phyloP scores from a whole-genome alignment of 1,140 invertebrate species.

The Eurytemora carolleeae region DNA sequence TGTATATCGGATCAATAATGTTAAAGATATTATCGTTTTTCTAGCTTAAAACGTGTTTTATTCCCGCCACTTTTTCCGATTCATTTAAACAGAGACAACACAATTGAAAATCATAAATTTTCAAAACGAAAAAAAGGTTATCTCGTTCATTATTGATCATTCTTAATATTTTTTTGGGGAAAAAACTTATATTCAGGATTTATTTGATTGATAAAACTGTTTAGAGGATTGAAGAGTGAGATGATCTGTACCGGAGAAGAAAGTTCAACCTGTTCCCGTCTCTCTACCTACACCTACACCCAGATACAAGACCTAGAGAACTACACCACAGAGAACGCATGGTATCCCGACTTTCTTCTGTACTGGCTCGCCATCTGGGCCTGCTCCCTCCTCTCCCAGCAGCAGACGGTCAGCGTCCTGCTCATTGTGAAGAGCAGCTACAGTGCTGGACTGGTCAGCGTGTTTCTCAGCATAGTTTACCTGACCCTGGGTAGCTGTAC shows the following conservation, averaged over 20 bases:
- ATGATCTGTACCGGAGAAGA: conserved; percentile 3
- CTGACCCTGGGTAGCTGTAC: not conserved
- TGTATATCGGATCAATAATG: no score
- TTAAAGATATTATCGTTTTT: no score
- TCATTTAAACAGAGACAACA: no score
- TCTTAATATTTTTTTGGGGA: no score
- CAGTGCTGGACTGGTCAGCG: conserved; percentile 47
- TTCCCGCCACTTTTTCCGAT: no score
- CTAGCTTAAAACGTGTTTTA: no score
- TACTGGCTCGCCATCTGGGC: conserved; percentile 27
- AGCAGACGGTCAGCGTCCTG: conserved; percentile 55
- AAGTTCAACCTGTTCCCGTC: not conserved
- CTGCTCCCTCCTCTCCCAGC: conserved; percentile 48
- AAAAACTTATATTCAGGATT: no score
- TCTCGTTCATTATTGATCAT: no score
- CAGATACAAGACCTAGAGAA: not conserved
- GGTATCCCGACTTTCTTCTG: conserved; percentile 6
- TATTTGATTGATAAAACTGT: no score
- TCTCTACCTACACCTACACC: not conserved
- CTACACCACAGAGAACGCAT: not conserved
- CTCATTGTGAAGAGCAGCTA: conserved; percentile 56
- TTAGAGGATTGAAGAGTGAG: conserved; percentile 7
- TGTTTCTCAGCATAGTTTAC: conserved; percentile 38
- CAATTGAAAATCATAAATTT: no score
- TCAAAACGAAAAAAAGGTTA: no score